Base-by-base conservation (phyloP, 1,140 invertebrate species). In the Psilanteris sp. region DNA sequence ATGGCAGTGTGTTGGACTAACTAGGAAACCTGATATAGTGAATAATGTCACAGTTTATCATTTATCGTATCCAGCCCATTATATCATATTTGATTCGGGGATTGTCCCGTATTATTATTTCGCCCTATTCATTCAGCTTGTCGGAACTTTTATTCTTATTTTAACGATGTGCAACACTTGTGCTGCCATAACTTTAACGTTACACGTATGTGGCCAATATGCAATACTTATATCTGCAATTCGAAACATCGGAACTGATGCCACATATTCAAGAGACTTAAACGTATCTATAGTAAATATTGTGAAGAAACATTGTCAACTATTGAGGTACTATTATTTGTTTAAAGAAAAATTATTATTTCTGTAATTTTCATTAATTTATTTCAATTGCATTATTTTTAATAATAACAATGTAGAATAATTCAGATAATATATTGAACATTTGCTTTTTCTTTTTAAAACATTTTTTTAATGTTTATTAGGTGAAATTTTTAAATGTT, bases 141-240 rank as follows among this genome's bases (percentile, higher is more conserved):
- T 6, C 2, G 22, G 10, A 0, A 27, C 20, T 2, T 29, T 44
- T 10, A 27, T 14, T 1, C 15, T 15, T 8, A 20, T n/a, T 5
- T 5, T 6, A 0, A 27, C 24, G 20, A 5, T 27, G 8, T 27
- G 22, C 24, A 44, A 8, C 15, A 10, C 41, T 1, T 44, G 41
- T 27, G 4, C 14, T 15, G 41, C 3, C 2, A n/a, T 44, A 0
- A 15, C 11, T 0, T 44, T 44, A 0, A 4, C 13, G 0, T 0
- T 8, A n/a, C 41, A 44, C 24, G 5, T 44, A n/a, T 44, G 41
- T 27, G 41, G 41, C 14, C 41, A 44, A 9, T 44, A 27, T 15
- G 1, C 4, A 14, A 7, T 44, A 20, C n/a, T 44, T 5, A 27
- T 27, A 1, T 7, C 24, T 1, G 14, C 18, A 20, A 6, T 6